These are phyloP conservation scores for Hylia prasina DNA, from an alignment of 2,113 vertebrate species.

Conservation along the genomic window DNA sequence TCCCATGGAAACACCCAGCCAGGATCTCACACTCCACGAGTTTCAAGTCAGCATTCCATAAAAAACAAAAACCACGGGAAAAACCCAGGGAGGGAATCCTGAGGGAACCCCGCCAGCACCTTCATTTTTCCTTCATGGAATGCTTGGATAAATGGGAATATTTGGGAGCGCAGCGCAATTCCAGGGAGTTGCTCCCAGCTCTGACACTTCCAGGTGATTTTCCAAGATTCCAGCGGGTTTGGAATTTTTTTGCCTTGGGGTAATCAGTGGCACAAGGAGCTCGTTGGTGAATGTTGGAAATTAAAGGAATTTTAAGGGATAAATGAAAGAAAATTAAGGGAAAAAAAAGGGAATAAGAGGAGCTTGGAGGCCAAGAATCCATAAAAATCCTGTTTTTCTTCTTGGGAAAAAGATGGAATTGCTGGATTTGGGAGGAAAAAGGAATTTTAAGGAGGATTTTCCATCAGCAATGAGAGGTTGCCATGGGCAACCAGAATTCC, in stretches of 20 bases:
- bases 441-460: neutral
- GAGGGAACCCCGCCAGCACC: neutral
- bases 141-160: neutral
- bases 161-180: neutral
- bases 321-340: neutral
- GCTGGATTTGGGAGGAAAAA: neutral
- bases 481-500: neutral
- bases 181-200: neutral
- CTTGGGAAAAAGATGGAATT: neutral
- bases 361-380: neutral
- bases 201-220: neutral
- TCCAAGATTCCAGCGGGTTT: neutral
- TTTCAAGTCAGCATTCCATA: neutral
- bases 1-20: neutral
- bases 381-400: neutral
- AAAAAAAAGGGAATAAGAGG: neutral
- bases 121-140: neutral
- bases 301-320: neutral
- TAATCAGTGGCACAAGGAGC: neutral
- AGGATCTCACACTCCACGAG: neutral
- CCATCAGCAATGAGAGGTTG: neutral
- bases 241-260: neutral
- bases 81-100: neutral
- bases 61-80: neutral
- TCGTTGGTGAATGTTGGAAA: fast-evolving